Base-by-base conservation (phyloP, 2,113 vertebrate genomes). In the Rhinolophus sinicus region DNA sequence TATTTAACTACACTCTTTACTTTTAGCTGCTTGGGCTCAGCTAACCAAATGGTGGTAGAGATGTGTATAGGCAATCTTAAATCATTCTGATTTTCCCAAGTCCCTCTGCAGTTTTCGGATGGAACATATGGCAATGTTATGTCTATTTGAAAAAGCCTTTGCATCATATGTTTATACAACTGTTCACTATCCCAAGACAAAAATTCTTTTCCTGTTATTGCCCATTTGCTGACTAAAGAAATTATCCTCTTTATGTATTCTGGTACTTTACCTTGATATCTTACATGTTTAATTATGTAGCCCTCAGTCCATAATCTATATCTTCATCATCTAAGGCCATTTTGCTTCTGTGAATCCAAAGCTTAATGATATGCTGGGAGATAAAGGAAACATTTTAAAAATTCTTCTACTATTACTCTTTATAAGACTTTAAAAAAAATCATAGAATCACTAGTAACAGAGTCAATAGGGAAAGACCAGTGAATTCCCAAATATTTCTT, bases 151-250 rank as follows among this genome's bases (percentile, higher is more conserved):
- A 98, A 99, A 99, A 99, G 98, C 98, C 98, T 99, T 98, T 98
- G 98, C 98, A 98, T 99, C 98, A 98, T 99, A 99, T 99, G 98
- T 99, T 99, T 99, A 98, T 98, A 98, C 98, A 99, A 99, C 98
- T 99, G 98, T 98, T 99, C 96, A 93, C 97, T 98, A 98, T 99
- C 98, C 98, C 98, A 98, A 99, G 98, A 98, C 98, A 99, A 99
- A 99, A 98, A 99, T 99, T 98, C 98, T 98, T 99, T 98, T 98
- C 98, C 97, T 98, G 98, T 99, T 99, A 99, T 99, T 98, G 98
- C 98, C 98, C 98, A 99, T 99, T 99, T 98, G 98, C 98, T 98
- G 98, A 98, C 98, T 98, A 98, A 99, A 98, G 98, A 98, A 98
- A 99, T 99, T 98, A 99, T 98, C 98, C 98, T 98, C 98, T 98